Evolutionary conservation across 1,140 invertebrate species (phyloP), one percentile per base, ranked within the genome.

Genomic region (Paraescarpia echinospica): DNA sequence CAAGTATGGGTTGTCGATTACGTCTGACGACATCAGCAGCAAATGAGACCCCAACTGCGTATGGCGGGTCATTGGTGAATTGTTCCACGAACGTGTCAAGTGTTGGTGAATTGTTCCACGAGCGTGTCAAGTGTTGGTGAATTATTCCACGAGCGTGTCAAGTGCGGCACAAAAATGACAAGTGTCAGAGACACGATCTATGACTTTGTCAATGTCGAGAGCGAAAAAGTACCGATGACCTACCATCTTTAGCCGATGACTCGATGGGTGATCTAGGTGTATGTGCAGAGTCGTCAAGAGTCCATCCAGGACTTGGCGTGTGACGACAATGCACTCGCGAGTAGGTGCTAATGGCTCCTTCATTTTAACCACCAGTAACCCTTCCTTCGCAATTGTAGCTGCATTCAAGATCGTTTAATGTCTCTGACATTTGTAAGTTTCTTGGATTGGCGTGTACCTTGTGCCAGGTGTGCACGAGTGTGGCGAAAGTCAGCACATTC

Each of bases 41-140:
- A 91, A 93, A 94, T 51, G 90, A 93, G 14, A 92, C 22, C 6
- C 94, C 93, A 34, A 94, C 48, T 33, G 88, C 35, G 1, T 93
- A 93, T 77, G 5, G 91, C 92, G n/a, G 94, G 59, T 92, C 93
- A n/a, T 41, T 91, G 35, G 94, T 33, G 1, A 92, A 91, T 51
- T 94, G 93, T 33, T 41, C 12, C 12, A 89, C 6, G 22, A 93
- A 22, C 0, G 14, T 88, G 31, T 93, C 34, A 34, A 91, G 92
- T 12, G 59, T 91, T 91, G 35, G 94, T 33, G 1, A 92, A 89
- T 51, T 94, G 93, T 35, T 41, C 14, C 2, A 89, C 14, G 22
- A 93, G 31, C 0, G 14, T 90, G 31, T 93, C 35, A 34, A 90
- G 92, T 27, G 59, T 91, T 8, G 41, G 41, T n/a, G n/a, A 48